Base-by-base conservation (phyloP, 1,140 invertebrate genomes). In the Bilobella aurantiaca region DNA sequence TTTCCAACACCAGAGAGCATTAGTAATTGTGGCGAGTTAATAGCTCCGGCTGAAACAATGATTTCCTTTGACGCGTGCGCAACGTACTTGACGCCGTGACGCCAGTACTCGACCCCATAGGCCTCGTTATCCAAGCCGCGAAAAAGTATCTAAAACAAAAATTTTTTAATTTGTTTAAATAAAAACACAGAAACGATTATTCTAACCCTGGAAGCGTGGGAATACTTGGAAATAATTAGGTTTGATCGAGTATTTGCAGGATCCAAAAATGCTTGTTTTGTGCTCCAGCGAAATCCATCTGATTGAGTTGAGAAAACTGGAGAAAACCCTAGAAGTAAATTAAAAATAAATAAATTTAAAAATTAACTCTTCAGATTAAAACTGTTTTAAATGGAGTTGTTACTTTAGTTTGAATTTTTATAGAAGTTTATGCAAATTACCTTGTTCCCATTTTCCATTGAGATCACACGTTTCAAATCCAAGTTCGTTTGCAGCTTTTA, bases 1-100 rank as follows among this genome's bases (percentile, higher is more conserved):
- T 76, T 75, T 31, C 78, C 79, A 53, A 80, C 69, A 29, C 78
- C 78, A 56, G 77, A 79, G 0, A 80, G 58, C 73, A 80, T 74
- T 2, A 78, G 64, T 5, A 79, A 31, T 64, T 74, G 64, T n/a
- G 72, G 68, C 2, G 67, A 63, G 25, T 69, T 70, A 1, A 74
- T 21, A 12, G 72, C 57, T 31, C 72, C 74, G 18, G 30, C 32
- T 21, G 34, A 34, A 21, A 67, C 12, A 46, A 64, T 63, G 5
- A 67, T 47, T 37, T 66, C 34, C 31, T 64, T 67, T 8, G 27
- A 58, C 8, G 66, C 66, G 27, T 29, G 21, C 2, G 53, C 49
- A 21, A 46, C 3, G 46, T 61, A 25, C 5, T 12, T 28, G 5
- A 56, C 23, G 18, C 64, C 64, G 30, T 65, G 64, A 23, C 37